Evolutionary conservation across 2,797 vertebrate genomes (phyloP).

Genomic region (Mormyrops boulengeri): DNA sequence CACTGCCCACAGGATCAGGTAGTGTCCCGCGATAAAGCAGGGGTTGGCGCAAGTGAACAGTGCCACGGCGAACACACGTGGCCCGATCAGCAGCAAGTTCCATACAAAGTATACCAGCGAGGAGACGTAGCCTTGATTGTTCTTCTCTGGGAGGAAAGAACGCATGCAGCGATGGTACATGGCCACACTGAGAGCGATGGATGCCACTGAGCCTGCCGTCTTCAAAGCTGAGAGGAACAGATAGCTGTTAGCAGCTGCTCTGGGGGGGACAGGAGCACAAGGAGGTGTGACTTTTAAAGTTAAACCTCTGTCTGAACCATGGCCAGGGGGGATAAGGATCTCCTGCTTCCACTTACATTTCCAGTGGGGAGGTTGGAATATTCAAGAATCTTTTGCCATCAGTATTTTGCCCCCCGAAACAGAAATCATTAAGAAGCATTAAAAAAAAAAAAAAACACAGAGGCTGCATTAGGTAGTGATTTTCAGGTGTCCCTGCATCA

Average conservation of each 20-base stretch:
- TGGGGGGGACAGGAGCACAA: neutral
- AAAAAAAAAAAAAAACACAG: neutral
- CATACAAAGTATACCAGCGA: constrained; percentile 68
- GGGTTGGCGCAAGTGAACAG: constrained; percentile 71
- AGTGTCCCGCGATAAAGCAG: constrained; percentile 62
- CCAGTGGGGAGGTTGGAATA: neutral
- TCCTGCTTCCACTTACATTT: neutral
- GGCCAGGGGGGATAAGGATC: too few relatives aligned
- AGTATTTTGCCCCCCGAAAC: neutral
- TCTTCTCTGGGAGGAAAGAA: constrained; percentile 60
- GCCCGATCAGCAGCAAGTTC: constrained; percentile 73
- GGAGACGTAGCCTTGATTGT: constrained; percentile 41
- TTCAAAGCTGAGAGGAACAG: constrained; percentile 63
- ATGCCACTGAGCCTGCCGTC: constrained; percentile 52
- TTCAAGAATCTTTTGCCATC: neutral
- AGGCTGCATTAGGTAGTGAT: neutral
- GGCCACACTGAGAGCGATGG: constrained; percentile 65
- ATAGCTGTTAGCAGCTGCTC: neutral
- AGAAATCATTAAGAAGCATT: neutral
- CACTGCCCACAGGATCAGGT: constrained; percentile 63
- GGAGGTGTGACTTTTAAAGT: neutral
- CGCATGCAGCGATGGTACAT: constrained; percentile 77
- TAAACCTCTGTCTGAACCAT: neutral
- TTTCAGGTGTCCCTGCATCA: neutral
- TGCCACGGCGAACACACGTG: constrained; percentile 63